phyloP scores from a whole-genome alignment of 2,888 invertebrate genomes.

The Napeogenes inachia region DNA sequence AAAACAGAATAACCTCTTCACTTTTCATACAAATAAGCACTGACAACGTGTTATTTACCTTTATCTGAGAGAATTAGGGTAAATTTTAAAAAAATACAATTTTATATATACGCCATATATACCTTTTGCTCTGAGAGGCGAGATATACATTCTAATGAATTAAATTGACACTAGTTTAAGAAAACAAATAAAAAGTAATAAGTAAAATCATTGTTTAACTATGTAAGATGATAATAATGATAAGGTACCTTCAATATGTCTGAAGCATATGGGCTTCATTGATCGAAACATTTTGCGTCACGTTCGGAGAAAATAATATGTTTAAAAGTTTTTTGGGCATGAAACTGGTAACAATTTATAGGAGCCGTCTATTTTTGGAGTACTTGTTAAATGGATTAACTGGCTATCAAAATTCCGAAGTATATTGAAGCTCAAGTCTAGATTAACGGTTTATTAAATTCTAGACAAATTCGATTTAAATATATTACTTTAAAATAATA shows the following conservation, averaged over 20 bases:
- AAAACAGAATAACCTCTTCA: conserved; percentile 12
- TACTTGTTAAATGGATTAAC: not conserved
- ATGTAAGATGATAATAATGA: not conserved
- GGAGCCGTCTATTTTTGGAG: conserved; percentile 1
- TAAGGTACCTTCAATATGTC: not conserved
- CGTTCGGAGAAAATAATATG: not conserved
- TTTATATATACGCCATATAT: not conserved
- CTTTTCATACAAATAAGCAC: conserved; percentile 10
- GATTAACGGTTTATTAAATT: no score
- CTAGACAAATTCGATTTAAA: no score
- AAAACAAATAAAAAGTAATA: not conserved
- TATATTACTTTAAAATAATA: no score
- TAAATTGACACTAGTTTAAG: not conserved
- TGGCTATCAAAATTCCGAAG: not conserved
- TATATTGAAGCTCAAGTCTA: not conserved
- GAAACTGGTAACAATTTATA: no score
- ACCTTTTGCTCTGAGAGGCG: not conserved
- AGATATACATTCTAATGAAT: not conserved
- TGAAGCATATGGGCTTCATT: not conserved
- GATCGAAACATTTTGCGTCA: conserved; percentile 2
- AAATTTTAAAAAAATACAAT: not conserved
- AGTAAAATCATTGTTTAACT: not conserved
- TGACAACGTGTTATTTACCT: conserved; percentile 9
- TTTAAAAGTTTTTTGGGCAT: not conserved
- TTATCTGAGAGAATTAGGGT: not conserved